phyloP scores from a whole-genome alignment of 2,888 invertebrate species.

The Spodoptera littoralis region DNA sequence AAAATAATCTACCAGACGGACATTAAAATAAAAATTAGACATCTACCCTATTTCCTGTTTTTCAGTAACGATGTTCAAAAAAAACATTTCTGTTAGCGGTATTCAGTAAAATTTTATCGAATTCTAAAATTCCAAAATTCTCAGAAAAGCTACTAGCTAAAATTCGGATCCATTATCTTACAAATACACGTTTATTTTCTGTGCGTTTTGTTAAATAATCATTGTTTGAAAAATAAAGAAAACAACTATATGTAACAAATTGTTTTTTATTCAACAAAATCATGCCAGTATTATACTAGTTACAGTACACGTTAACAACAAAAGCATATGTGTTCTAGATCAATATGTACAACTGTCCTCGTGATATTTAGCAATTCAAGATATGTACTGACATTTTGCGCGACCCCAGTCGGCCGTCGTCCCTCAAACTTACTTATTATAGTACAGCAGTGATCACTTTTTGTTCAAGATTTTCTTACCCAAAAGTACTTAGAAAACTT shows the following conservation, averaged over 20 bases:
- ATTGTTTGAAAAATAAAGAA: constrained; percentile 21
- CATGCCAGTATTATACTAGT: constrained; percentile 71
- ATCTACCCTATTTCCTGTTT: too few species aligned
- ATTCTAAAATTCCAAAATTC: too few species aligned
- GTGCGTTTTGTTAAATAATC: too few species aligned
- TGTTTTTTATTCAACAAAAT: constrained; percentile 76
- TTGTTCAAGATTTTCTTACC: constrained; percentile 29
- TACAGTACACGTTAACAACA: constrained; percentile 76
- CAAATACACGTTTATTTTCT: too few species aligned
- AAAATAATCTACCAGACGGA: too few species aligned
- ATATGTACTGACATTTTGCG: constrained; percentile 48
- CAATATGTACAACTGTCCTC: constrained; percentile 71
- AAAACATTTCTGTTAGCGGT: too few species aligned
- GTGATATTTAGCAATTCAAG: constrained; percentile 62
- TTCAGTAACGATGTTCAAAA: too few species aligned
- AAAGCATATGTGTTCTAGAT: constrained; percentile 71
- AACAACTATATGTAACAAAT: constrained; percentile 68
- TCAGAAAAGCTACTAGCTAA: too few species aligned
- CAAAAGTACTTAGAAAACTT: constrained; percentile 44
- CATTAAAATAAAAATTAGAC: too few species aligned
- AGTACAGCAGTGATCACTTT: constrained; percentile 31
- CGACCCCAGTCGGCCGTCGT: neutral
- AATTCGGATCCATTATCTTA: too few species aligned
- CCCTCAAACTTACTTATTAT: constrained; percentile 9
- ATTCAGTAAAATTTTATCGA: too few species aligned